Evolutionary conservation across 2,113 vertebrate genomes (phyloP).

Genomic region (Triplophysa siluroides): DNA sequence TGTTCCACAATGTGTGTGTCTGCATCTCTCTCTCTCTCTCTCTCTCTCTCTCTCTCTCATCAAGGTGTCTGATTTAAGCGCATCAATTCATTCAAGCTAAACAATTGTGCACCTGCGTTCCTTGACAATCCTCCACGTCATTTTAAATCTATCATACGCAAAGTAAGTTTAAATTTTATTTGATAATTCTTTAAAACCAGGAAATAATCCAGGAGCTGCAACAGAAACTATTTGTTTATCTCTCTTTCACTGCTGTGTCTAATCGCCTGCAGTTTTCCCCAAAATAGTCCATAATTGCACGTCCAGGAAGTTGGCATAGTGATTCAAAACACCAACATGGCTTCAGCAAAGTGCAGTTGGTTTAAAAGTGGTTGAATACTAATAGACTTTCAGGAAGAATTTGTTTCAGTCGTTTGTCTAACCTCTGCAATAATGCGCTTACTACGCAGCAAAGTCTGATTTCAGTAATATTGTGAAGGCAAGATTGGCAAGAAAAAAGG

Average conservation of each 20-base stretch:
- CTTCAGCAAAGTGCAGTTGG: not conserved
- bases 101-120: not conserved
- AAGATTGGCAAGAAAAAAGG: too few species aligned
- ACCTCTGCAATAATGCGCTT: not conserved
- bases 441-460: not conserved
- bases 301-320: not conserved
- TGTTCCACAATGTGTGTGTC: not conserved
- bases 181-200: not conserved
- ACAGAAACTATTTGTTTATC: not conserved
- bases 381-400: too few species aligned
- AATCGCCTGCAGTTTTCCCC: not conserved
- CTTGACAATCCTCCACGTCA: not conserved
- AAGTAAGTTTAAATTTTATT: too few species aligned
- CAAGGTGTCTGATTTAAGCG: too few species aligned
- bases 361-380: too few species aligned
- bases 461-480: not conserved
- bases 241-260: not conserved
- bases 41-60: conserved; percentile 16
- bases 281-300: not conserved
- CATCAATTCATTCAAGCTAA: not conserved
- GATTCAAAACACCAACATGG: not conserved
- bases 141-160: not conserved
- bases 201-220: not conserved
- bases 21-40: not conserved
- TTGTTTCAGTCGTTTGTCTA: not conserved